Base-by-base conservation (phyloP, 2,113 vertebrate genomes). In the Scomber colias region DNA sequence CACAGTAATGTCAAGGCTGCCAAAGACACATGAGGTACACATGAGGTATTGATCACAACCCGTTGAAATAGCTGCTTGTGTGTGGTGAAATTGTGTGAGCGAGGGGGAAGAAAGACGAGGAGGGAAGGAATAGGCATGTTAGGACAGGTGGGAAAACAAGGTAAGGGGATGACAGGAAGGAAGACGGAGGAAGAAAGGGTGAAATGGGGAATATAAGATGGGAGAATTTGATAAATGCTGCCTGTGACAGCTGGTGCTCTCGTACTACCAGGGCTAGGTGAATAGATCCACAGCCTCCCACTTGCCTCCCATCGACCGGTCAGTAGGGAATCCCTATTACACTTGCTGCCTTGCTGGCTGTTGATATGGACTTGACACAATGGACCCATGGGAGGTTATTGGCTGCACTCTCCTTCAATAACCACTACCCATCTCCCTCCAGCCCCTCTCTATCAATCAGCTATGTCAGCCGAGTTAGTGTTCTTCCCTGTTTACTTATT, bases 281-380 rank as follows among this genome's bases (percentile, higher is more conserved):
- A 87, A 90, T 76, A 79, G 83, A 81, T 81, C 77, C 75, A 51
- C 4, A 11, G 35, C 77, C 76, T 87, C 77, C 77, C 71, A 84
- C 84, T 75, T 86, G 82, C 59, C 74, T 87, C 65, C 71, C 60
- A 79, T 82, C 56, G 51, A 77, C 73, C 21, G 31, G 80, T 76
- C 90, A 89, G 74, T 71, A 14, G 88, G 86, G 83, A 89, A 83
- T 84, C 72, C 84, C 79, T 81, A 89, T 90, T 87, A 83, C 86
- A 83, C 73, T 67, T 59, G 77, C 71, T 69, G 65, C 79, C 87
- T 83, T 80, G 87, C 87, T 75, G 87, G 67, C 82, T 65, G 75
- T 70, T 80, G 82, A 84, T 84, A 73, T 79, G 77, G 79, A 81
- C 84, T 82, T 82, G 85, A 90, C 85, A 86, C 79, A 83, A 78